phyloP scores from a whole-genome alignment of 1,140 invertebrate genomes.

The Apis dorsata region DNA sequence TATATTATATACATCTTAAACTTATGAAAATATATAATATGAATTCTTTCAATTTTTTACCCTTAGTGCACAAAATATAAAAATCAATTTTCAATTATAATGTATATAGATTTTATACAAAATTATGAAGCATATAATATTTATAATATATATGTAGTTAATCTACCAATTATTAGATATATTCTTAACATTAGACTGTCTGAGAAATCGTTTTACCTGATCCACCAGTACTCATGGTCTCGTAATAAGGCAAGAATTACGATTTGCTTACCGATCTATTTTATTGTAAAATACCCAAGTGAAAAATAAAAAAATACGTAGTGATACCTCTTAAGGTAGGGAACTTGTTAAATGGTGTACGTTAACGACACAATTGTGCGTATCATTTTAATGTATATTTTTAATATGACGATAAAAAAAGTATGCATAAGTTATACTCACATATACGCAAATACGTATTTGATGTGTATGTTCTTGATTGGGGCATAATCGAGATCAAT shows the following conservation, averaged over 20 bases:
- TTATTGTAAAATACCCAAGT: constrained; percentile 62
- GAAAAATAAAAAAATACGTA: constrained; percentile 53
- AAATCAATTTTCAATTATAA: background rate
- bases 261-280: constrained; percentile 68
- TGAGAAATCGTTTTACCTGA: constrained; percentile 27
- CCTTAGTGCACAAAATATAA: constrained; percentile 27
- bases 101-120: background rate
- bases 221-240: constrained; percentile 42
- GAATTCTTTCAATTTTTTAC: background rate
- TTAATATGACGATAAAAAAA: constrained; percentile 69
- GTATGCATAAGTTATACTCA: constrained; percentile 59
- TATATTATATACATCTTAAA: background rate
- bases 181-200: background rate
- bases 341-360: constrained; percentile 67
- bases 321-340: constrained; percentile 59
- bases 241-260: constrained; percentile 59
- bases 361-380: constrained; percentile 62
- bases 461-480: constrained; percentile 52
- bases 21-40: background rate
- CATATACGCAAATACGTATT: constrained; percentile 41
- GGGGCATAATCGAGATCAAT: constrained; percentile 41
- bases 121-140: constrained; percentile 9
- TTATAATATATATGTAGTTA: background rate
- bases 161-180: background rate
- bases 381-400: constrained; percentile 76